Evolutionary conservation across 1,140 invertebrate genomes (phyloP), one percentile per base, ranked within the genome.

Genomic region (Chlorops oryzae): DNA sequence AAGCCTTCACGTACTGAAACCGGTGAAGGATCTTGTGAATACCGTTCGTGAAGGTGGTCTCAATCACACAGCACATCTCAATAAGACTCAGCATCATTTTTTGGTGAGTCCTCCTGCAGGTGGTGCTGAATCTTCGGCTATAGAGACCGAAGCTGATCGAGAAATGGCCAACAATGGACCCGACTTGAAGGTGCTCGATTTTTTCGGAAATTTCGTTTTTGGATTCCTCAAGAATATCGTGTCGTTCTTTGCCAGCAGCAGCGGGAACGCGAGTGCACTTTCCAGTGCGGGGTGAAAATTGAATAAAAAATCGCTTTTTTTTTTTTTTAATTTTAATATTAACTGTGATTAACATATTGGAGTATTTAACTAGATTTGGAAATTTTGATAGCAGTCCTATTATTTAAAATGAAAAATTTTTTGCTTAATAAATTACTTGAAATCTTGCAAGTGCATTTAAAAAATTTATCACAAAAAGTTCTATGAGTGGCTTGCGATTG

Each of bases 111-210:
- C 64, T 34, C 46, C 38, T 23, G 59, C 62, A 0, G 64, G 64
- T 5, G 41, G 54, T 15, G 42, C 32, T 28, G 47, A 50, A 18
- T 67, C 64, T 7, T 41, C 65, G n/a, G 65, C 65, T 18, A 68
- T 68, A 24, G 65, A 68, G 21, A 68, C 65, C 23, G 65, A 68
- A 32, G 65, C 65, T 50, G 65, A 68, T 44, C 60, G 65, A 0
- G 65, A 67, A 24, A 55, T 54, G 21, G 65, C 59, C 17, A 63
- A 68, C 20, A 65, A 67, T 13, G 65, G 65, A 22, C 67, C 60
- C 1, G 61, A 61, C 1, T 63, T 68, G 10, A 54, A 68, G 52
- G 25, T 68, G 2, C 55, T 70, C 2, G 62, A 66, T 41, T 57
- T 62, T 3, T 28, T 66, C 20, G 63, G 66, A 5, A 51, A 55